Evolutionary conservation across 2,888 invertebrate genomes (phyloP).

Genomic region (Melanotus villosus): DNA sequence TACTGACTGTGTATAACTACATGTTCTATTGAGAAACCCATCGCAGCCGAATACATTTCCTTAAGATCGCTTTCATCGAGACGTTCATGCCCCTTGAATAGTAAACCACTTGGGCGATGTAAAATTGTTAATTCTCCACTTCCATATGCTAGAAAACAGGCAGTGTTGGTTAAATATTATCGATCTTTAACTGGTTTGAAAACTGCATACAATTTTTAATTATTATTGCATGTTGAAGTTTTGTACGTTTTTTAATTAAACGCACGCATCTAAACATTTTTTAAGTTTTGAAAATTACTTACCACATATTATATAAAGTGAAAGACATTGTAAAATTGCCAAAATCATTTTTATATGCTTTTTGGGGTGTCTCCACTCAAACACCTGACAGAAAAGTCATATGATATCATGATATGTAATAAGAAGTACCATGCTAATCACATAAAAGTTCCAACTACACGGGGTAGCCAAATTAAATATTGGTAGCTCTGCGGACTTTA

Average conservation of each 20-base stretch:
- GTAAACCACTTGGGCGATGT: slow-evolving; percentile 77
- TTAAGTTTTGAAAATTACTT: slow-evolving; percentile 17
- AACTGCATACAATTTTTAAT: not conserved
- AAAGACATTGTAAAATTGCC: too few species aligned
- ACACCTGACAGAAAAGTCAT: too few species aligned
- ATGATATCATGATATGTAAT: too few species aligned
- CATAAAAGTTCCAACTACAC: too few species aligned
- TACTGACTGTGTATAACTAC: too few species aligned
- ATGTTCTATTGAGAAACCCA: slow-evolving; percentile 82
- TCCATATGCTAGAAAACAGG: slow-evolving; percentile 69
- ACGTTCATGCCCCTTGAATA: slow-evolving; percentile 77
- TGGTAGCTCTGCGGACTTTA: too few species aligned
- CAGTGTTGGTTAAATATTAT: not conserved
- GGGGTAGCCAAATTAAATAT: too few species aligned
- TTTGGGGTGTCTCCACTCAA: too few species aligned
- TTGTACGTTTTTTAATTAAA: not conserved
- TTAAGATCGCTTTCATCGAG: slow-evolving; percentile 76
- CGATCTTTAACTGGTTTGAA: not conserved
- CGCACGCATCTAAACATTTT: not conserved
- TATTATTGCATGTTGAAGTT: not conserved
- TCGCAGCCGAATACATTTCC: slow-evolving; percentile 80
- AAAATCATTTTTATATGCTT: too few species aligned
- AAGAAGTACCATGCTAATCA: too few species aligned
- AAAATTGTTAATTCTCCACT: slow-evolving; percentile 79
- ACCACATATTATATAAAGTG: too few species aligned